Percentiles rank a stretch among this genome's conserved stretches.
Evolutionary conservation across 2,113 vertebrate genomes (phyloP).

Genomic region (Pavo muticus): DNA sequence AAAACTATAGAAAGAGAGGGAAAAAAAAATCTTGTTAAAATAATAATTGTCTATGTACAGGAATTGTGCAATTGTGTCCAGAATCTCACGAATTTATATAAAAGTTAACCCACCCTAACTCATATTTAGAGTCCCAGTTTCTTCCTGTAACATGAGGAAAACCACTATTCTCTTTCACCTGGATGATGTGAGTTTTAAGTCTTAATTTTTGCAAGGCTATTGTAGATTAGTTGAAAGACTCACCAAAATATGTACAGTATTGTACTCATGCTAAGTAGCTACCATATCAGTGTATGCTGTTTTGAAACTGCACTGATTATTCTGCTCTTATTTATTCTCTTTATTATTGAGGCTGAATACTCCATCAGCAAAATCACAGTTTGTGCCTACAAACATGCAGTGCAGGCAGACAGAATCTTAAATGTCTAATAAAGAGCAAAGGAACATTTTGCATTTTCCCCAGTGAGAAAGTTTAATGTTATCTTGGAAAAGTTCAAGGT

Average conservation of each 20-base stretch:
- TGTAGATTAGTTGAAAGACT: neutral
- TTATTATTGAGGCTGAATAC: neutral
- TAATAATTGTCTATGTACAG: neutral
- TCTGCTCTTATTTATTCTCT: neutral
- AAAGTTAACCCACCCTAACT: neutral
- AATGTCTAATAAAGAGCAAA: neutral
- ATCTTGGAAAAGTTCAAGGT: constrained; percentile 46
- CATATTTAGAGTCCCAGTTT: neutral
- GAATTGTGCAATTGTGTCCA: neutral
- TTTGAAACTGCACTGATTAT: neutral
- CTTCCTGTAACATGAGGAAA: neutral
- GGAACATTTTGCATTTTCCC: neutral
- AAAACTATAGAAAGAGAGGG: fast-evolving
- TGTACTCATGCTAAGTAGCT: neutral
- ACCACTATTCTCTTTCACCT: neutral
- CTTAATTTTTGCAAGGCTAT: neutral
- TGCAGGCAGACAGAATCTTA: neutral
- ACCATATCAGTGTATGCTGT: fast-evolving
- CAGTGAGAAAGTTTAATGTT: constrained; percentile 1
- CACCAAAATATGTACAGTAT: neutral
- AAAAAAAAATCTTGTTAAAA: neutral
- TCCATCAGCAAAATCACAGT: neutral
- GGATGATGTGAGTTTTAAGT: neutral
- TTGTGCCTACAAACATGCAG: neutral
- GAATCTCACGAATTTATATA: neutral